Conservation (phyloP, 2,888 invertebrate genomes). For the Machimus atricapillus region DNA sequence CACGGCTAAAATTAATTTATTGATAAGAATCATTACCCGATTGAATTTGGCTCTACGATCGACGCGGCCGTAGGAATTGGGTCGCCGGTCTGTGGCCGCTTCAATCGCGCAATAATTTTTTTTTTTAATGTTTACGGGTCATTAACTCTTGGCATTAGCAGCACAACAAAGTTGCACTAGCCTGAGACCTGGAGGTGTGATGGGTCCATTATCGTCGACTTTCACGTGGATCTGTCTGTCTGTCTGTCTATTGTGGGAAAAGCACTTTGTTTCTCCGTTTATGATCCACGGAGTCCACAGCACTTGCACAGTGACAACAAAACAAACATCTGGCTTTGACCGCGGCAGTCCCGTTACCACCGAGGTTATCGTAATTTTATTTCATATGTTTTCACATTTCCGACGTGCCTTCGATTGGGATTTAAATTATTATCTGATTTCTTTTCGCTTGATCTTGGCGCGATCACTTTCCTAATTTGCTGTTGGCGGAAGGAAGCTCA, state of each 20-base stretch:
- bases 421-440: not conserved
- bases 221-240: not conserved
- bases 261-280: not conserved
- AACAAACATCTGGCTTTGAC: not conserved
- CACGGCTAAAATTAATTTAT: constrained; percentile 30
- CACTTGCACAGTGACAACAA: not conserved
- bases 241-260: not conserved
- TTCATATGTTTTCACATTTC: not conserved
- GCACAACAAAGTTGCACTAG: not conserved
- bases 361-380: not conserved
- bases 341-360: not conserved
- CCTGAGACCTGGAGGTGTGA: not conserved
- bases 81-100: not conserved
- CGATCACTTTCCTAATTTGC: not conserved
- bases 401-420: not conserved
- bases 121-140: not conserved
- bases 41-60: not conserved
- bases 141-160: not conserved
- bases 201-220: not conserved
- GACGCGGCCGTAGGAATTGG: not conserved
- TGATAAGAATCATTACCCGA: constrained; percentile 6
- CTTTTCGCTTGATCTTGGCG: not conserved
- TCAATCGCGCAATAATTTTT: not conserved
- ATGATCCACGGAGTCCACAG: not conserved
- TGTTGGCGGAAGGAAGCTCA: not conserved